A percentile compares a stretch with the other conserved stretches of the same genome.
phyloP scores from a whole-genome alignment of 2,113 vertebrate species.

The Talpa occidentalis region DNA sequence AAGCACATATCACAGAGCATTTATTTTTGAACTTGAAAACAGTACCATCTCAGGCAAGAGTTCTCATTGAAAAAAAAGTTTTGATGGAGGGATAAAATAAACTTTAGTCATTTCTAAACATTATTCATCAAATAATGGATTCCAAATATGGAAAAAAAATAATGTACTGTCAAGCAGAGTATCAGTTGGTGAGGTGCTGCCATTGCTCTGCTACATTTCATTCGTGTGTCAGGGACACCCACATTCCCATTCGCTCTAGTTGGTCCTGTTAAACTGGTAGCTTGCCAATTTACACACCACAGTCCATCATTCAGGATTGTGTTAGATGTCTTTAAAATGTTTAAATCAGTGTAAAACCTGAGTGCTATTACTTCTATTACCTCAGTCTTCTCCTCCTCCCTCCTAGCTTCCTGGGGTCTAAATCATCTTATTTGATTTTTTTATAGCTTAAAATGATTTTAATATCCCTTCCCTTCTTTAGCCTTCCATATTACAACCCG shows the following conservation, averaged over 20 bases:
- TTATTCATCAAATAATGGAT: neutral
- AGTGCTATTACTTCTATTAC: conserved; percentile 72
- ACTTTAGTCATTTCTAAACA: neutral
- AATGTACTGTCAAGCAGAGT: neutral
- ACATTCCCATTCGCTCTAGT: conserved; percentile 69
- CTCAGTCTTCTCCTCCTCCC: conserved; percentile 78
- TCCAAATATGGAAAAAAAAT: conserved; percentile 31
- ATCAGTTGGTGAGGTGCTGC: neutral
- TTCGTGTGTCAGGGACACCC: conserved; percentile 52
- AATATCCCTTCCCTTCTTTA: conserved; percentile 97
- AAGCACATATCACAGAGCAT: neutral
- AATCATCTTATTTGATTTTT: conserved; percentile 88
- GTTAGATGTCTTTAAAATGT: conserved; percentile 88
- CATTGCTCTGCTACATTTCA: conserved; percentile 69
- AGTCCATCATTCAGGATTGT: conserved; percentile 83
- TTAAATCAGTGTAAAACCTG: conserved; percentile 82
- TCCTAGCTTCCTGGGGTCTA: conserved; percentile 68
- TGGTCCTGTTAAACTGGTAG: conserved; percentile 75
- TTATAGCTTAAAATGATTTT: conserved; percentile 93
- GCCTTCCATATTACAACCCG: conserved; percentile 99
- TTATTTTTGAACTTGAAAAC: conserved; percentile 61
- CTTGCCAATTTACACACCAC: conserved; percentile 80
- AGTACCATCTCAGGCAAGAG: neutral
- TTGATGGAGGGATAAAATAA: conserved; percentile 48
- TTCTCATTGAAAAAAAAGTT: neutral